These are phyloP conservation scores for Galendromus occidentalis DNA, from an alignment of 1,140 invertebrate genomes.

Conservation along the genomic window DNA sequence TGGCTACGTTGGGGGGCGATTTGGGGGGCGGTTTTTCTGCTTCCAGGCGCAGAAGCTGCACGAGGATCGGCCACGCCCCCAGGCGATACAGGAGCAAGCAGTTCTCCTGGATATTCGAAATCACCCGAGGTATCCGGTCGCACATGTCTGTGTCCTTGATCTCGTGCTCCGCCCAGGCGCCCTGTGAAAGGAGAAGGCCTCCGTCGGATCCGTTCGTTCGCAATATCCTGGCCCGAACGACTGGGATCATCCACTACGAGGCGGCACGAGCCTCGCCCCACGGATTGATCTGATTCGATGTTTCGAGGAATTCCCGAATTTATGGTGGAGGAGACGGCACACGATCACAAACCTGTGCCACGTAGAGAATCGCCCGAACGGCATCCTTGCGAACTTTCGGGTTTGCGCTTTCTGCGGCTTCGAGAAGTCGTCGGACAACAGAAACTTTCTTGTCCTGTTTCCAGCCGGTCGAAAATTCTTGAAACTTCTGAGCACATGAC, in stretches of 20 bases:
- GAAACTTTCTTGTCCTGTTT: conserved; percentile 36
- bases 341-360: conserved; percentile 43
- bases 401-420: conserved; percentile 69
- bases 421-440: conserved; percentile 59
- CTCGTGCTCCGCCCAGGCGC: conserved; percentile 14
- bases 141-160: conserved; percentile 7
- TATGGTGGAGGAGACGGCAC: no score
- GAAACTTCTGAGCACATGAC: not conserved
- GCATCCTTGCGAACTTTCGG: conserved; percentile 58
- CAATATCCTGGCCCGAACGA: no score
- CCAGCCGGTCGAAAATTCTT: not conserved
- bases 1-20: not conserved
- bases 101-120: conserved; percentile 42
- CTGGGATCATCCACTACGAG: no score
- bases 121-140: not conserved
- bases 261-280: no score
- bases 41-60: conserved; percentile 80
- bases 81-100: conserved; percentile 66
- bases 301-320: no score
- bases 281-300: no score
- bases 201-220: no score
- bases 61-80: conserved; percentile 67
- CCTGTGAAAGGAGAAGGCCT: conserved; percentile 5
- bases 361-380: conserved; percentile 66
- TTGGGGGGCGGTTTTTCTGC: conserved; percentile 45